Conservation (phyloP, 2,888 invertebrate species). For the Stomorhina lunata region DNA sequence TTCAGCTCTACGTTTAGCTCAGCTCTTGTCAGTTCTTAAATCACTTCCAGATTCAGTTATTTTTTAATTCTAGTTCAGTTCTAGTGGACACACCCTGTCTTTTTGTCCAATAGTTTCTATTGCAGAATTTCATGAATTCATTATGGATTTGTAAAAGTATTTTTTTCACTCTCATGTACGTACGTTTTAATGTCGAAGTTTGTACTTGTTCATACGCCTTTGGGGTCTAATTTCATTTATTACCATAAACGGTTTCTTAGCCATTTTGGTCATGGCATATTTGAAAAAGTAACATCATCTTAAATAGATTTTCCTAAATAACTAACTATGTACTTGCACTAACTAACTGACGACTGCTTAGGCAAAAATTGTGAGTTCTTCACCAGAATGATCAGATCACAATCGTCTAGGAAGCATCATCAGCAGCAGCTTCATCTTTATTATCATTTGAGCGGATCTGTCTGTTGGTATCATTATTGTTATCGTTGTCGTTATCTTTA, state of each 20-base stretch:
- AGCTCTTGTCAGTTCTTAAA: neutral
- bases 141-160: neutral
- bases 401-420: neutral
- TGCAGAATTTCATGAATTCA: constrained; percentile 10
- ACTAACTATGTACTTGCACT: constrained; percentile 35
- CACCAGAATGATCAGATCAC: constrained; percentile 14
- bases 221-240: constrained; percentile 75
- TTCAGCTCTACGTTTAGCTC: no score
- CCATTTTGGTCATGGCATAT: constrained; percentile 76
- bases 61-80: no score
- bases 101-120: constrained; percentile 7
- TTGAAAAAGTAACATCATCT: constrained; percentile 64
- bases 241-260: constrained; percentile 76
- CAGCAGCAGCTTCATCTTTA: constrained; percentile 16
- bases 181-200: neutral
- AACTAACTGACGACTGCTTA: neutral
- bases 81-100: constrained; percentile 13
- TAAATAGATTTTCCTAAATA: constrained; percentile 5
- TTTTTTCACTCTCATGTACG: neutral
- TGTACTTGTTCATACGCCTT: constrained; percentile 63
- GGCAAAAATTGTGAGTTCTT: neutral
- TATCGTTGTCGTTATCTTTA: constrained; percentile 43
- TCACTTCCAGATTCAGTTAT: neutral
- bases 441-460: constrained; percentile 10
- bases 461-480: constrained; percentile 38